Conservation (phyloP, 2,797 vertebrate species). For the Chloroceryle inda region DNA sequence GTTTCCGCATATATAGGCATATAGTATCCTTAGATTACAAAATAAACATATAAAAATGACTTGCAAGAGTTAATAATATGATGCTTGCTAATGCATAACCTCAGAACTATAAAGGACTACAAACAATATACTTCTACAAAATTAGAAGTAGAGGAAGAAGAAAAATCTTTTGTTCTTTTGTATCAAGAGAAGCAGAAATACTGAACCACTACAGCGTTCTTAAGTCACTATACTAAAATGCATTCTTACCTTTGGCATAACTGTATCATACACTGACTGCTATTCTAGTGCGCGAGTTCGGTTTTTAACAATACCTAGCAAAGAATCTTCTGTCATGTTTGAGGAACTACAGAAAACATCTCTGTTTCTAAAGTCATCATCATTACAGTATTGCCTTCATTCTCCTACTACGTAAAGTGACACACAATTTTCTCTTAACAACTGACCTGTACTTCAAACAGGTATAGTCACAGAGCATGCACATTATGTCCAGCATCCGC, state of each 20-base stretch:
- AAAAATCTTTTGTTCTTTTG: neutral
- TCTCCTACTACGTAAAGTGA: neutral
- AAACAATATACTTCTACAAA: neutral
- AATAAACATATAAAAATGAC: neutral
- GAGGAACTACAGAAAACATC: neutral
- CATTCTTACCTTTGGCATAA: neutral
- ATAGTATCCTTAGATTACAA: neutral
- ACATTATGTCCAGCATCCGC: neutral
- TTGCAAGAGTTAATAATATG: constrained; percentile 3
- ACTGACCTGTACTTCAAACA: neutral
- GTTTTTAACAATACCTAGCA: neutral
- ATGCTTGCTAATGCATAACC: neutral
- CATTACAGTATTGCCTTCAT: neutral
- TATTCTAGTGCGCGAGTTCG: neutral
- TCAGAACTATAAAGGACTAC: neutral
- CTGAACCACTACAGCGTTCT: neutral
- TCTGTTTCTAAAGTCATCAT: neutral
- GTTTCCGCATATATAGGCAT: neutral
- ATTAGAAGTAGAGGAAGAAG: neutral
- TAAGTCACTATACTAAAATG: neutral
- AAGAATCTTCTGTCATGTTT: neutral
- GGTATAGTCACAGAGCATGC: neutral
- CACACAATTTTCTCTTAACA: neutral
- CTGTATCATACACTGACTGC: neutral
- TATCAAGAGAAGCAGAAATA: constrained; percentile 8